Base-by-base conservation (phyloP, 2,888 invertebrate species). In the Leptinotarsa rubiginosa region DNA sequence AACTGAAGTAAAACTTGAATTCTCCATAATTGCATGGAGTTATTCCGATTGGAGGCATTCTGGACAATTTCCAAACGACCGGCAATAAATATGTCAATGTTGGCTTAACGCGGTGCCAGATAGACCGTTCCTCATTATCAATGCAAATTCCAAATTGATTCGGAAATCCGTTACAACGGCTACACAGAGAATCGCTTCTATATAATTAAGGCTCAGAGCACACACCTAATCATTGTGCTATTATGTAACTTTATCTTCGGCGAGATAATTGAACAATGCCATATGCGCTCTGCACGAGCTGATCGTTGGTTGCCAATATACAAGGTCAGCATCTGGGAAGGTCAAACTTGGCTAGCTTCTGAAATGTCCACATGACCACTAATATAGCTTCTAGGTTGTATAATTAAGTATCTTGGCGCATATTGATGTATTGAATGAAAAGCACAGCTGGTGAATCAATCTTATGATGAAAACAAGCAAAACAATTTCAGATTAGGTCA, bases 91-190 rank as follows among this genome's bases (percentile, higher is more conserved):
- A 62, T 62, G 41, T 62, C 62, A 62, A 25, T 62, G 62, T 31
- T 31, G 41, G 25, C 62, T 41, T 62, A 62, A 62, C 25, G 31
- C 62, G 25, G 62, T 13, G 25, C 41, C n/a, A 62, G 31, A 62
- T 62, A 62, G 31, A 62, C 62, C 62, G 62, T 25, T 31, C n/a
- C 12, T 65, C 52, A 70, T 72, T 72, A 67, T 72, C 72, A 66
- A 72, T 72, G 72, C 72, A 72, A 72, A 72, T 72, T 72, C 67
- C 67, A 66, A 67, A 72, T 66, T 72, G 67, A 72, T 56, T 72
- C 72, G 72, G 72, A 66, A 66, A 67, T 67, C 72, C 72, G 49
- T 72, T 65, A 72, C 72, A 72, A 72, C 62, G 67, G 62, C 67
- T 25, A 22, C 72, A 67, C 20, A 20, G 72, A 72, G 65, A 50